phyloP scores from a whole-genome alignment of 37 sponge, comb jelly and placozoan genomes.

The Eunapius fragilis region DNA sequence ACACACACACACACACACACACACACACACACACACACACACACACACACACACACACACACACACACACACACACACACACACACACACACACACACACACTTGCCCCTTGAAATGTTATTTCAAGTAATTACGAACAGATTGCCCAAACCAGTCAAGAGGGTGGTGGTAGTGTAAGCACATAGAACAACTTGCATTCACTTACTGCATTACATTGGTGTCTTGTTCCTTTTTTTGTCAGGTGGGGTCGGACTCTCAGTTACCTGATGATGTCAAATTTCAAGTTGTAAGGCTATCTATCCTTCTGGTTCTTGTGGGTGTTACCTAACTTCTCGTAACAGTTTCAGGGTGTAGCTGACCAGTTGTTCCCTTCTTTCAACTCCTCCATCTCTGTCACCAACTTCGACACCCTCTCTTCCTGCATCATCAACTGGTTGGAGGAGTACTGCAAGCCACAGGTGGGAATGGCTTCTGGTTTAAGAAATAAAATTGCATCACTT shows the following conservation, averaged over 20 bases:
- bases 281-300: constrained; percentile 49
- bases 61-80: too few relatives aligned
- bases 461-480: too few relatives aligned
- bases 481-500: neutral
- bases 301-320: neutral
- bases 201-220: neutral
- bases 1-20: too few relatives aligned
- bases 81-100: neutral
- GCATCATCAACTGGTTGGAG: constrained; percentile 89
- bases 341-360: constrained; percentile 85
- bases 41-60: too few relatives aligned
- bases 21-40: too few relatives aligned
- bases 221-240: neutral
- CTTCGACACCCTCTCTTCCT: constrained; percentile 88
- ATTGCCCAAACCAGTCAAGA: constrained; percentile 73
- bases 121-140: constrained; percentile 84
- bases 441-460: constrained; percentile 89
- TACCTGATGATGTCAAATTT: constrained; percentile 73
- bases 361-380: constrained; percentile 85
- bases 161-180: neutral
- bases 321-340: neutral
- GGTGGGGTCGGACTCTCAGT: constrained; percentile 14
- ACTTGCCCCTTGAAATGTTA: neutral
- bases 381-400: constrained; percentile 67
- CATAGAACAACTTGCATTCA: neutral